A percentile compares a stretch with the other conserved stretches of the same genome.
Conservation (phyloP, 2,888 invertebrate species). For the Nomada lathburiana region DNA sequence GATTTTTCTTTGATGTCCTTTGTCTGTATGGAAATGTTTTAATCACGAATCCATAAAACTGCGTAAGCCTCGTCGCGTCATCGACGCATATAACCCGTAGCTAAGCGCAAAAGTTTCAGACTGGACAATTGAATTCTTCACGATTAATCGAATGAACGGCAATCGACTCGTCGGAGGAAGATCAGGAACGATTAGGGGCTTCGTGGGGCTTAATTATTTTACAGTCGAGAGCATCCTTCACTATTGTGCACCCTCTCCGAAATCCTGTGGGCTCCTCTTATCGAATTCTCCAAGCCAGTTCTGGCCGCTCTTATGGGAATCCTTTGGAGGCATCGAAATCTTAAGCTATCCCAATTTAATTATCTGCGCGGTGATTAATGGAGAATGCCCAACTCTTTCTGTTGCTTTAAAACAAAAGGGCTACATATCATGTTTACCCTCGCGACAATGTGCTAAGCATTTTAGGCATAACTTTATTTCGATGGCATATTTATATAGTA, state of each 20-base stretch:
- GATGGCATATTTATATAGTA: no score
- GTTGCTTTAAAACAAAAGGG: neutral
- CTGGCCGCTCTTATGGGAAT: slow-evolving; percentile 43
- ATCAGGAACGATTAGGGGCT: slow-evolving; percentile 64
- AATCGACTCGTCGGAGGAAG: slow-evolving; percentile 50
- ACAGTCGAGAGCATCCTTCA: slow-evolving; percentile 58
- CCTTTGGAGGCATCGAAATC: slow-evolving; percentile 51
- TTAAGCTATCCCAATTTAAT: slow-evolving; percentile 55
- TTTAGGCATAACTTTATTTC: neutral
- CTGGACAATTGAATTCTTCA: slow-evolving; percentile 57
- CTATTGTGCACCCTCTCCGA: slow-evolving; percentile 62
- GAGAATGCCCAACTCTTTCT: slow-evolving; percentile 22
- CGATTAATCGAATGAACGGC: slow-evolving; percentile 71
- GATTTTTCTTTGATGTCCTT: slow-evolving; percentile 28
- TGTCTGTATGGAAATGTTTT: neutral
- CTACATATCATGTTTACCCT: neutral
- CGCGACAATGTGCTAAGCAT: neutral
- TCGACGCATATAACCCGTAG: slow-evolving; percentile 8
- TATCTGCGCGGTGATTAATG: slow-evolving; percentile 36
- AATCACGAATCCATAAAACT: slow-evolving; percentile 31
- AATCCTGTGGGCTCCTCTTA: slow-evolving; percentile 64
- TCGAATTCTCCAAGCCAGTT: slow-evolving; percentile 61
- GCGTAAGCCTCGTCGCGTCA: slow-evolving; percentile 10
- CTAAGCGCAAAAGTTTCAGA: slow-evolving; percentile 43
- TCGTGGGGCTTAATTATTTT: slow-evolving; percentile 63